Evolutionary conservation across 2,113 vertebrate species (phyloP).

Genomic region (Theropithecus gelada): DNA sequence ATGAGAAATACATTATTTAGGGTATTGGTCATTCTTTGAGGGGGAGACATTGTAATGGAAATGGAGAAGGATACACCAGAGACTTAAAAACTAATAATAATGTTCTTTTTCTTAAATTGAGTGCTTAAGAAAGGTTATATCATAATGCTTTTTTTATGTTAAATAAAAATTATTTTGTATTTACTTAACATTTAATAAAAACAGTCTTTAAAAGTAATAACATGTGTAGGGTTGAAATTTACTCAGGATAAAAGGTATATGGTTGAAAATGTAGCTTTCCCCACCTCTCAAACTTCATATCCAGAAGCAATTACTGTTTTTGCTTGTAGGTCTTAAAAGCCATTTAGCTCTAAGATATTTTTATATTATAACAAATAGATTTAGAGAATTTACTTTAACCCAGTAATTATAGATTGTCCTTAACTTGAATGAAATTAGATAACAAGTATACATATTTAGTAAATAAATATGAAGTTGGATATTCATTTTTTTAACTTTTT

Average conservation of each 20-base stretch:
- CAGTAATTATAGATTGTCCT: slow-evolving; percentile 33
- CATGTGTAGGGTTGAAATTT: background rate
- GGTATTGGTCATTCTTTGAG: slow-evolving; percentile 8
- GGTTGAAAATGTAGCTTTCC: slow-evolving; percentile 35
- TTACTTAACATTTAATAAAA: slow-evolving; percentile 52
- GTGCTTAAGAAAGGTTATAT: slow-evolving; percentile 17
- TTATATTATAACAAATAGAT: slow-evolving; percentile 52
- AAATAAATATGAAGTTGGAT: slow-evolving; percentile 53
- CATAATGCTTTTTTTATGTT: slow-evolving; percentile 23
- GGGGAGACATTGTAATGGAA: background rate
- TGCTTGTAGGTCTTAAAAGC: slow-evolving; percentile 37
- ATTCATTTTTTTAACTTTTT: slow-evolving; percentile 41
- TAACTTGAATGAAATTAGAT: slow-evolving; percentile 49
- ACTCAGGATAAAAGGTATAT: background rate
- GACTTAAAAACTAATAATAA: slow-evolving; percentile 25
- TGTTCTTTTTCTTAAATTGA: slow-evolving; percentile 52
- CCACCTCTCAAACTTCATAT: background rate
- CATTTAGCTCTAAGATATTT: slow-evolving; percentile 36
- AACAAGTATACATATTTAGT: slow-evolving; percentile 34
- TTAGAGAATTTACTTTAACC: slow-evolving; percentile 31
- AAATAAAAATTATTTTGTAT: background rate
- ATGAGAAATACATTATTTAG: slow-evolving; percentile 33
- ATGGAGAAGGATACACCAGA: slow-evolving; percentile 21
- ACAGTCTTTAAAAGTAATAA: background rate
- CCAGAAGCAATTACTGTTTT: slow-evolving; percentile 35